These are phyloP conservation scores for Pandemis heparana DNA, from an alignment of 2,888 invertebrate species.

Conservation along the genomic window DNA sequence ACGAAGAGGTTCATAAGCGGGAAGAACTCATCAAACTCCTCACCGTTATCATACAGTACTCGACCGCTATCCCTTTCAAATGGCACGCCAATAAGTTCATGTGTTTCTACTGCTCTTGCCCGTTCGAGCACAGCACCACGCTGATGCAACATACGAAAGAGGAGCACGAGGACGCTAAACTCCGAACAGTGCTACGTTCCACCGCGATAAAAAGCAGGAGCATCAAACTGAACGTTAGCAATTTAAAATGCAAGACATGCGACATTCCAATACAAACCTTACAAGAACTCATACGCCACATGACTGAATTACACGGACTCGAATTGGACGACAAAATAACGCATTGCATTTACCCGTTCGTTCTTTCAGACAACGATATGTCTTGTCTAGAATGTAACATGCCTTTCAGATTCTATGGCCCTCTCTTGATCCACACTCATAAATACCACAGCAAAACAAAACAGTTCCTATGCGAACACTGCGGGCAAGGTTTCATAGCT, in stretches of 20 bases:
- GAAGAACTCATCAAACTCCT: slow-evolving; percentile 49
- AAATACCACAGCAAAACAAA: slow-evolving; percentile 58
- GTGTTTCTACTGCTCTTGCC: slow-evolving; percentile 62
- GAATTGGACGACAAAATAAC: slow-evolving; percentile 47
- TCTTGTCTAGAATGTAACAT: slow-evolving; percentile 61
- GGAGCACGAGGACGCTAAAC: slow-evolving; percentile 55
- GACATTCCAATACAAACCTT: slow-evolving; percentile 51
- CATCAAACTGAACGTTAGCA: slow-evolving; percentile 63
- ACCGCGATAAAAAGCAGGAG: slow-evolving; percentile 46
- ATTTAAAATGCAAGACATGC: slow-evolving; percentile 60
- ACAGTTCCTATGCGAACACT: slow-evolving; percentile 62
- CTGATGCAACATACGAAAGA: slow-evolving; percentile 55
- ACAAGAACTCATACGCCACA: slow-evolving; percentile 56
- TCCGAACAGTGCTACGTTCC: slow-evolving; percentile 50
- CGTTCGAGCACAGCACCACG: slow-evolving; percentile 52
- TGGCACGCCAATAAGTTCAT: slow-evolving; percentile 61
- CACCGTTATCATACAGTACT: slow-evolving; percentile 56
- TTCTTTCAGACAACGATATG: slow-evolving; percentile 59
- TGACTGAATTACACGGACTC: slow-evolving; percentile 50
- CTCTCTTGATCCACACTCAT: slow-evolving; percentile 58
- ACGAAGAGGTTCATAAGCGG: slow-evolving; percentile 46
- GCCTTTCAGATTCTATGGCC: slow-evolving; percentile 62
- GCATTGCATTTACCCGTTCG: slow-evolving; percentile 54
- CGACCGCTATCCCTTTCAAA: slow-evolving; percentile 61
- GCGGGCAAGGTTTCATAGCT: slow-evolving; percentile 69